Conservation (phyloP, 2,113 vertebrate genomes). For the Amblyornis subalaris region DNA sequence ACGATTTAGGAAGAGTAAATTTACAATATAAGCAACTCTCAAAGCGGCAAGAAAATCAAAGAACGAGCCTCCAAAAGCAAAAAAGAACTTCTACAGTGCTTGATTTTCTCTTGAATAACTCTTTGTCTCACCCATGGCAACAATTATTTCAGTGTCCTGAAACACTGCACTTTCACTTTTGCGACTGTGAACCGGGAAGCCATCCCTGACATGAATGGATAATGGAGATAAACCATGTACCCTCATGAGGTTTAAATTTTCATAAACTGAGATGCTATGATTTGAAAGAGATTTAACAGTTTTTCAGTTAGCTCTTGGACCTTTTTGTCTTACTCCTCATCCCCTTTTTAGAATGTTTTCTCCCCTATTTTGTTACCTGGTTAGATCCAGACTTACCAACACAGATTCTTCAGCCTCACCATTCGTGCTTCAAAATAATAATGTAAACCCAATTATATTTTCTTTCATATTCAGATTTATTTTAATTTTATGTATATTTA, state of each 20-base stretch:
- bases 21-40: background rate
- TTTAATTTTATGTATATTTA: background rate
- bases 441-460: background rate
- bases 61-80: background rate
- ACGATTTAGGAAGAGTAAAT: background rate
- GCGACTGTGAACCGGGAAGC: background rate
- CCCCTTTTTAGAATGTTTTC: background rate
- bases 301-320: background rate
- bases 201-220: background rate
- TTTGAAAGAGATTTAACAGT: background rate
- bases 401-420: background rate
- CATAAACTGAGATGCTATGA: background rate
- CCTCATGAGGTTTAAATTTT: background rate
- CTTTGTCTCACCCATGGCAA: background rate
- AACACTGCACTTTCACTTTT: background rate
- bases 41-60: background rate
- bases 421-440: background rate
- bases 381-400: background rate
- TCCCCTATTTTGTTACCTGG: background rate
- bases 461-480: background rate
- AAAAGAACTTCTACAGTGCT: background rate
- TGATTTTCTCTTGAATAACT: background rate
- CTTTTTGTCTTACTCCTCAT: background rate
- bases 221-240: background rate
- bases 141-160: background rate